Base-by-base conservation (phyloP, 2,797 vertebrate genomes). In the Vespertilio murinus region DNA sequence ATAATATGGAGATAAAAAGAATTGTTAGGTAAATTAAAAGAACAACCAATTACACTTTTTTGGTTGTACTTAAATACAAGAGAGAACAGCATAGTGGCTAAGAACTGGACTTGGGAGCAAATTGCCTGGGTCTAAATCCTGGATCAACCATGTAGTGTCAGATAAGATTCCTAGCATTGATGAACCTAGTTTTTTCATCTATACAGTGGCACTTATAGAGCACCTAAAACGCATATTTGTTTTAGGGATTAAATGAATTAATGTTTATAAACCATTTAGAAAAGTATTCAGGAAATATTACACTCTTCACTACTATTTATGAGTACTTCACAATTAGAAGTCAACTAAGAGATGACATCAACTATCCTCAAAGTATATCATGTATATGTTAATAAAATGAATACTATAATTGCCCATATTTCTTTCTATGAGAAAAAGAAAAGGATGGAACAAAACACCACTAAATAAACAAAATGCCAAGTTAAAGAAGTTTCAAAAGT, bases 201-300 rank as follows among this genome's bases (percentile, higher is more conserved):
- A 61, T 56, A 40, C 2, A 88, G 47, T 18, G 7, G 16, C 75
- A 5, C 0, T 73, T 33, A 81, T 7, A 25, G 87, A 23, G 10
- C 23, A 75, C 6, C 5, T 25, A 69, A 9, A 52, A 40, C 22
- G 40, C 1, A 56, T 4, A 70, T 6, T 40, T 59, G 17, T 59
- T 73, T 20, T 65, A 22, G 56, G 45, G 14, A 77, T 65, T 88
- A 77, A 70, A 70, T 70, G 8, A 35, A 5, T 71, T 86, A 30
- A 78, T 30, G 84, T 84, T 90, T 90, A 84, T 20, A 78, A 94
- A 61, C 28, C 35, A 81, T 38, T 86, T 88, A 89, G 71, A 38
- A 87, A 87, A 80, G 17, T 65, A 64, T 75, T 74, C 77, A 90
- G 30, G 30, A 95, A 94, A 79, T 47, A 89, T 49, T 30, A 74